Percentiles rank a stretch among this genome's conserved stretches.
phyloP scores from a whole-genome alignment of 2,113 vertebrate genomes.

The Paramormyrops kingsleyae region DNA sequence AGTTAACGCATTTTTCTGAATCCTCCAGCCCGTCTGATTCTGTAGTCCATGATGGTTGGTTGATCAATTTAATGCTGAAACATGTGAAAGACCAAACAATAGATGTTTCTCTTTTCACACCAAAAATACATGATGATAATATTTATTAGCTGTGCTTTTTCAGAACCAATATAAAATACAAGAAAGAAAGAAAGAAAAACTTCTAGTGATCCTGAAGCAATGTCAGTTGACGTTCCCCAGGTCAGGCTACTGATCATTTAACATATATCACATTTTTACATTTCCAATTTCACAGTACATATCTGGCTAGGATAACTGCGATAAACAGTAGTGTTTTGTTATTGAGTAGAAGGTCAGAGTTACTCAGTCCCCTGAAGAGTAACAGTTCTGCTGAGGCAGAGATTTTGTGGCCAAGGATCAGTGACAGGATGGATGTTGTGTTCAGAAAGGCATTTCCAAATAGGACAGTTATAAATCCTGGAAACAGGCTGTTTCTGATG shows the following conservation, averaged over 20 bases:
- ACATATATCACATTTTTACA: background rate
- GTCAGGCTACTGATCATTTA: background rate
- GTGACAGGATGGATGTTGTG: slow-evolving; percentile 5
- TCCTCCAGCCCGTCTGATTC: background rate
- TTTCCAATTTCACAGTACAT: background rate
- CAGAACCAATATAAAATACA: background rate
- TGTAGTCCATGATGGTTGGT: background rate
- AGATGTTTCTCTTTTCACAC: background rate
- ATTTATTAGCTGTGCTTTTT: background rate
- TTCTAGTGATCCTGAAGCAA: background rate
- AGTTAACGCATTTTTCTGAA: background rate
- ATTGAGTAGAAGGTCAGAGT: background rate
- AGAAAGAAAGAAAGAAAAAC: background rate
- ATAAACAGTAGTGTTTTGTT: background rate
- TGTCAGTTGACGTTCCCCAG: background rate
- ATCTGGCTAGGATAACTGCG: background rate
- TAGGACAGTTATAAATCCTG: background rate
- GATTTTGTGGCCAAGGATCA: background rate
- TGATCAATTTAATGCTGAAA: background rate
- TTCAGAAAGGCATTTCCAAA: background rate
- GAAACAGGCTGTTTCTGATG: background rate
- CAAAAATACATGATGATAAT: background rate
- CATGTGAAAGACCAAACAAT: background rate
- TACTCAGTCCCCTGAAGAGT: background rate
- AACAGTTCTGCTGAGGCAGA: background rate